These are phyloP conservation scores for Megastigmus dorsalis DNA, from an alignment of 2,888 invertebrate species.

Conservation along the genomic window DNA sequence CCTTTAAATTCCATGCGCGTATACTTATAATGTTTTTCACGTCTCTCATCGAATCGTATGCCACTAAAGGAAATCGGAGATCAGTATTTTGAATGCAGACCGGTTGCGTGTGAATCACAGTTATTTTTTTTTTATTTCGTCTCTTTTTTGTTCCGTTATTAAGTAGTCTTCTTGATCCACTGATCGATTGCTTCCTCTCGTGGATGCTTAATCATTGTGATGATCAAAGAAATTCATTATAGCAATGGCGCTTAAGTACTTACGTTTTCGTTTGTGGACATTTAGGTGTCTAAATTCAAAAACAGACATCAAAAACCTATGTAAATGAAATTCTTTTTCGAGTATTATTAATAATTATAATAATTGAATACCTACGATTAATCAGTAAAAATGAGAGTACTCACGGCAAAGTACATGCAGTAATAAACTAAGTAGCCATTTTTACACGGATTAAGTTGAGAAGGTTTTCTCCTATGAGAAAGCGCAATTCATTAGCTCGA, in stretches of 20 bases:
- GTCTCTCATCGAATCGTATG: background rate
- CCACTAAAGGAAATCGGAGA: conserved; percentile 33
- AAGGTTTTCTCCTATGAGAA: conserved; percentile 41
- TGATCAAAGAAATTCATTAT: no score
- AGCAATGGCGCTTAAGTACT: no score
- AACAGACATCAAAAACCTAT: no score
- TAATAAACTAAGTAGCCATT: conserved; percentile 8
- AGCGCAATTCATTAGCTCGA: conserved; percentile 36
- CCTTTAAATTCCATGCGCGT: background rate
- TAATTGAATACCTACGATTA: background rate
- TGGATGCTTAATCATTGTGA: background rate
- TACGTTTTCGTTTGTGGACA: no score
- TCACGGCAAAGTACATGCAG: background rate
- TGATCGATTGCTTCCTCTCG: background rate
- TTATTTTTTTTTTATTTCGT: conserved; percentile 10
- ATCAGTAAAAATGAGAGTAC: background rate
- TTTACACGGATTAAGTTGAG: conserved; percentile 7
- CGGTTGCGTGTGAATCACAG: conserved; percentile 38
- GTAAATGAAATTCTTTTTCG: no score
- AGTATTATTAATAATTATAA: background rate
- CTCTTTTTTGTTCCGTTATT: background rate
- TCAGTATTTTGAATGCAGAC: conserved; percentile 32
- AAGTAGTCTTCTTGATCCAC: no score
- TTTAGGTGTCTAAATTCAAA: no score
- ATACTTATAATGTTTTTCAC: no score